These are phyloP conservation scores for Mobula birostris DNA, from an alignment of 2,113 vertebrate genomes.

Conservation along the genomic window DNA sequence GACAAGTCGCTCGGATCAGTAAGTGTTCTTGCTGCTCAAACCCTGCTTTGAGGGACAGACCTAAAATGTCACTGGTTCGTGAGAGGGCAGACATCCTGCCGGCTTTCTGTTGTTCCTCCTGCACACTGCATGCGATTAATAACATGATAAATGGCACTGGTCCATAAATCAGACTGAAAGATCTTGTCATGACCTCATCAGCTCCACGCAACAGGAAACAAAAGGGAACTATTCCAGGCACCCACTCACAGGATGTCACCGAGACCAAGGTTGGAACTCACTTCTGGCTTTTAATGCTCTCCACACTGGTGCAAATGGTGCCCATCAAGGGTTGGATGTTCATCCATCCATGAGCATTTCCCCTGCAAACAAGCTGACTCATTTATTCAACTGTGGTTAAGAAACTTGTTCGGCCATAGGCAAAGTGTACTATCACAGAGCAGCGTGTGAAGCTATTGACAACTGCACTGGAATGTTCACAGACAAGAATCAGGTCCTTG, in stretches of 20 bases:
- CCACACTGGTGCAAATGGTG: not conserved
- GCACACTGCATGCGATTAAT: too few relatives aligned
- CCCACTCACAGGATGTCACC: not conserved
- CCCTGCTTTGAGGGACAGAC: not conserved
- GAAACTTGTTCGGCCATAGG: not conserved
- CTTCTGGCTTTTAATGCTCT: not conserved
- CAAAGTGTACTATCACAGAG: too few relatives aligned
- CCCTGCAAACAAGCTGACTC: not conserved
- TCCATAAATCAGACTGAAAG: not conserved
- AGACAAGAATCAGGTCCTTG: not conserved
- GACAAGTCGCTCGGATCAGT: not conserved
- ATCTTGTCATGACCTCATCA: not conserved
- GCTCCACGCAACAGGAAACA: not conserved
- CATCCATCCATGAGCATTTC: not conserved
- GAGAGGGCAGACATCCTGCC: not conserved
- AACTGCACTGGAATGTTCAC: not conserved
- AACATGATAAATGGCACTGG: not conserved
- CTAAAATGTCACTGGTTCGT: constrained; percentile 5
- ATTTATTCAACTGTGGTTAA: not conserved
- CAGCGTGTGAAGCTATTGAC: not conserved
- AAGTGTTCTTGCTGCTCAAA: not conserved
- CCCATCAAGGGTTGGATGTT: not conserved
- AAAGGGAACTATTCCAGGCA: not conserved
- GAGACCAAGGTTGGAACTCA: not conserved
- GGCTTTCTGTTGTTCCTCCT: not conserved